Percentiles rank a stretch among this genome's conserved stretches.
Evolutionary conservation across 2,113 vertebrate genomes (phyloP).

Genomic region (Podarcis cretensis): DNA sequence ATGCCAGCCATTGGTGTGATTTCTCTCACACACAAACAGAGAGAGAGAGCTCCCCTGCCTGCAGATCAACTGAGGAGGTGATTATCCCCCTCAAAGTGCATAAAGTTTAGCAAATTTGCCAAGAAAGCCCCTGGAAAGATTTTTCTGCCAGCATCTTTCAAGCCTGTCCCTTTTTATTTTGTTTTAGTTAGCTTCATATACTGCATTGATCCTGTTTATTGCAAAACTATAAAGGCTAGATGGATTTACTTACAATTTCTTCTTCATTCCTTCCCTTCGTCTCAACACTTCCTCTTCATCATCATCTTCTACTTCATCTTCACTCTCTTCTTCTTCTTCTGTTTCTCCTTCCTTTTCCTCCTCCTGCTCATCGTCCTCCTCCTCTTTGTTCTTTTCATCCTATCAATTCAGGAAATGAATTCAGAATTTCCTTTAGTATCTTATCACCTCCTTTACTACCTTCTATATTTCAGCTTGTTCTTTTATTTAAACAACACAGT

Average conservation of each 20-base stretch:
- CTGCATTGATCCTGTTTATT: neutral
- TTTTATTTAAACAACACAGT: neutral
- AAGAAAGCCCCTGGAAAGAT: neutral
- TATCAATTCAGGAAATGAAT: conserved; percentile 38
- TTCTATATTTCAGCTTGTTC: neutral
- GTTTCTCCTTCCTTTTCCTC: conserved; percentile 35
- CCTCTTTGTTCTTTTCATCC: conserved; percentile 59
- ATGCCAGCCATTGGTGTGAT: neutral
- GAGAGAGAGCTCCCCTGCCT: neutral
- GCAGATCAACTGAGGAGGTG: neutral
- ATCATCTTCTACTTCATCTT: conserved; percentile 79
- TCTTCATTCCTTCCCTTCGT: conserved; percentile 68
- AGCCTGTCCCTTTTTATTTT: neutral
- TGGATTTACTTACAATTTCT: conserved; percentile 83
- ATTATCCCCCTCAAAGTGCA: too few species aligned
- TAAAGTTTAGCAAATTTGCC: neutral
- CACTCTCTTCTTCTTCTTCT: conserved; percentile 46
- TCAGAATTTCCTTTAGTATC: neutral
- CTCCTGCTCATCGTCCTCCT: conserved; percentile 19
- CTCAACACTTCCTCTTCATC: conserved; percentile 83
- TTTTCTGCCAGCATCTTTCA: neutral
- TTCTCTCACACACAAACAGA: neutral
- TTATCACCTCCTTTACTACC: neutral
- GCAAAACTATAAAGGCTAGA: neutral
- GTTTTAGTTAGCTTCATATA: neutral